phyloP scores from a whole-genome alignment of 2,888 invertebrate species.

The Eledona agricola region DNA sequence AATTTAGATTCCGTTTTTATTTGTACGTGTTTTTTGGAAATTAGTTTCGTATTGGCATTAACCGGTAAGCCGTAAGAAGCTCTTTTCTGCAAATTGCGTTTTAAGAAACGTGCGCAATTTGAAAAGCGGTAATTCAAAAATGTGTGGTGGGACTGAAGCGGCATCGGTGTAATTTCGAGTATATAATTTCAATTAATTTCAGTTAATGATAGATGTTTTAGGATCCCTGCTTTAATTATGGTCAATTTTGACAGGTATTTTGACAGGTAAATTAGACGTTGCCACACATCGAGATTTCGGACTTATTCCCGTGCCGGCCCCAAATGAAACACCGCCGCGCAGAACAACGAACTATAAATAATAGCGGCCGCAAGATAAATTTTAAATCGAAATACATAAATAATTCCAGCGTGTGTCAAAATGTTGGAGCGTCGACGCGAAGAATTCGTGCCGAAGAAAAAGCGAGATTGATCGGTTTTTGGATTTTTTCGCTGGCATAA shows the following conservation, averaged over 20 bases:
- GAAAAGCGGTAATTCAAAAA: no score
- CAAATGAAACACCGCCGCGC: slow-evolving; percentile 9
- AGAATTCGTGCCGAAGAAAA: neutral
- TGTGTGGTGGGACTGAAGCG: neutral
- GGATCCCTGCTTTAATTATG: slow-evolving; percentile 35
- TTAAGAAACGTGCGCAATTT: no score
- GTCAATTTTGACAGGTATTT: slow-evolving; percentile 37
- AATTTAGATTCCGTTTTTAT: no score
- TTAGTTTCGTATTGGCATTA: no score
- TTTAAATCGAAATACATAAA: slow-evolving; percentile 13
- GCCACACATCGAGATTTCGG: slow-evolving; percentile 29
- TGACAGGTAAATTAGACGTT: slow-evolving; percentile 38
- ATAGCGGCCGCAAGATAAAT: slow-evolving; percentile 18
- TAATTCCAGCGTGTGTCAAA: slow-evolving; percentile 10
- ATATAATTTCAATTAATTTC: slow-evolving; percentile 40
- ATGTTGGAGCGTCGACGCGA: slow-evolving; percentile 3
- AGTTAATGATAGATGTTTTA: slow-evolving; percentile 36
- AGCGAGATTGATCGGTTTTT: slow-evolving; percentile 1
- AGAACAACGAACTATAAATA: slow-evolving; percentile 16
- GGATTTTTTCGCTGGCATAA: slow-evolving; percentile 7
- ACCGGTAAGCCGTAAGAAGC: no score
- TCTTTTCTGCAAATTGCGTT: no score
- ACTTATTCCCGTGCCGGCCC: slow-evolving; percentile 13
- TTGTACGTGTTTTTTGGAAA: no score
- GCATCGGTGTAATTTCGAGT: slow-evolving; percentile 29